A percentile compares a stretch with the other conserved stretches of the same genome.
phyloP scores from a whole-genome alignment of 2,797 vertebrate species.

The Tolypeutes matacus region DNA sequence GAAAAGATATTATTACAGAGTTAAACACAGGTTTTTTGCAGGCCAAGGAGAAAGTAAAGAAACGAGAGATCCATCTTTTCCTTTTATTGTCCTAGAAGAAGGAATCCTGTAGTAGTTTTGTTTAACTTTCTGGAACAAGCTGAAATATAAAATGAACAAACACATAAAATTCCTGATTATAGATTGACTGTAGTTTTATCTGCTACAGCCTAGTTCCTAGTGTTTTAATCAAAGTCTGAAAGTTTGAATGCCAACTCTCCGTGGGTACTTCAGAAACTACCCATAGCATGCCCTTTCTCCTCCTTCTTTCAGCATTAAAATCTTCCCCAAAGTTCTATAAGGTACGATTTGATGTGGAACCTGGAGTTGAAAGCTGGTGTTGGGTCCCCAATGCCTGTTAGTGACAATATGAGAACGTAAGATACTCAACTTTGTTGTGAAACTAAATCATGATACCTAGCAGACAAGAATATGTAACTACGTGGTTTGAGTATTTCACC shows the following conservation, averaged over 20 bases:
- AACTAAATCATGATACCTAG: conserved; percentile 8
- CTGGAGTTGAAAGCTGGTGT: conserved; percentile 14
- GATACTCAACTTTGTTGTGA: background rate
- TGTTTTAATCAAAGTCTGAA: background rate
- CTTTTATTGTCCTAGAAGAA: background rate
- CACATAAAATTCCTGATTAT: background rate
- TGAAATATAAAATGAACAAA: background rate
- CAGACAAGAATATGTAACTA: conserved; percentile 9
- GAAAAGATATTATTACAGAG: conserved; percentile 66
- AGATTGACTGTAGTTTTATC: background rate
- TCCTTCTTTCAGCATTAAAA: conserved; percentile 26
- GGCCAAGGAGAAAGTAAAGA: conserved; percentile 36
- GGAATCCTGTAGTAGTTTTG: background rate
- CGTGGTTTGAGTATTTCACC: background rate
- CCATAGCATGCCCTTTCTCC: background rate
- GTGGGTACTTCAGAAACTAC: background rate
- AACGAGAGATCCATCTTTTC: conserved; percentile 17
- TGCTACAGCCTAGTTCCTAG: background rate
- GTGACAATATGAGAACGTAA: background rate
- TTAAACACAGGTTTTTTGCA: background rate
- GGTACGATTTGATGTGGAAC: background rate
- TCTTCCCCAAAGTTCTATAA: background rate
- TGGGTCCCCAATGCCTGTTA: background rate
- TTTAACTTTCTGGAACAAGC: conserved; percentile 31
- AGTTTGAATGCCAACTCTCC: background rate